phyloP scores from a whole-genome alignment of 2,113 vertebrate genomes.

The Entelurus aequoreus region DNA sequence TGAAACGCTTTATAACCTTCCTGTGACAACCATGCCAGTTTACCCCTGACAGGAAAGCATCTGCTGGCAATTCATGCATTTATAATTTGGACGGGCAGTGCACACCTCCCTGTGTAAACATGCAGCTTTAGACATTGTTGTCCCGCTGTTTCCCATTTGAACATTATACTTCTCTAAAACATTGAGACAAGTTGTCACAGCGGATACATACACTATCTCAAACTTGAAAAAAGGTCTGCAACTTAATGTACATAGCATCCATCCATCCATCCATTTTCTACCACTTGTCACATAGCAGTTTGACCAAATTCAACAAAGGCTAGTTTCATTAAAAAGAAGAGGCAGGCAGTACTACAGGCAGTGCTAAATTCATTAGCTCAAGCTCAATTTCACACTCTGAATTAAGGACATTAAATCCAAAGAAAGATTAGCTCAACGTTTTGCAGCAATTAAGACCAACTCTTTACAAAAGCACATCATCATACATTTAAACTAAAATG shows the following conservation, averaged over 20 bases:
- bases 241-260: neutral
- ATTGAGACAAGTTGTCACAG: no score
- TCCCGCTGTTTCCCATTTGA: no score
- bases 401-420: conserved; percentile 14
- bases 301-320: conserved; percentile 18
- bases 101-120: conserved; percentile 15
- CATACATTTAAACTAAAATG: conserved; percentile 19
- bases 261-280: no score
- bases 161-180: no score
- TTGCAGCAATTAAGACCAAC: conserved; percentile 9
- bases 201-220: neutral
- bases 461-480: conserved; percentile 6
- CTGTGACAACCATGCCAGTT: neutral
- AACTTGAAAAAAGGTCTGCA: conserved; percentile 4
- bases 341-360: neutral
- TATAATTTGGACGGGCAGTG: conserved; percentile 10
- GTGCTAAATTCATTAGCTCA: neutral
- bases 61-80: conserved; percentile 18
- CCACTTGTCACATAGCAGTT: neutral
- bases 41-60: conserved; percentile 28
- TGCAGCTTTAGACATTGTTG: conserved; percentile 3
- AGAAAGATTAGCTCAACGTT: neutral
- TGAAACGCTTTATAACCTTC: conserved; percentile 4
- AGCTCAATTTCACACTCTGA: conserved; percentile 19
- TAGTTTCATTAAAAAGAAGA: conserved; percentile 21